Percentiles rank a stretch among this genome's conserved stretches.
Conservation (phyloP, 1,140 invertebrate genomes). For the Rhagoletis zephyria region DNA sequence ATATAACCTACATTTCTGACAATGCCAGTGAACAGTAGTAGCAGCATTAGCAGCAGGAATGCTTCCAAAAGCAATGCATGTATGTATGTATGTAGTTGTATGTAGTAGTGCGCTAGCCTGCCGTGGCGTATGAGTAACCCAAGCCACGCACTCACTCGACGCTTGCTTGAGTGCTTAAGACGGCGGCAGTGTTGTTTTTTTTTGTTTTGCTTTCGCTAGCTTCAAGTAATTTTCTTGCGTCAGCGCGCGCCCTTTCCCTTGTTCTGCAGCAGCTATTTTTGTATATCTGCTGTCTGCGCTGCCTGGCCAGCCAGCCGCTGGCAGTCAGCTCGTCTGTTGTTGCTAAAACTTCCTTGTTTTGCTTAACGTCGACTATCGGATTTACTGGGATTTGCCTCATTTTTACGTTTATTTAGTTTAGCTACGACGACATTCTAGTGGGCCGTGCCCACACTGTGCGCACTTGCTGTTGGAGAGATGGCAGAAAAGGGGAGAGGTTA, state of each 20-base stretch:
- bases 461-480: too few species aligned
- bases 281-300: not conserved
- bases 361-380: slow-evolving; percentile 38
- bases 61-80: not conserved
- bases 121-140: slow-evolving; percentile 38
- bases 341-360: slow-evolving; percentile 21
- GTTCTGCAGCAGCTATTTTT: too few species aligned
- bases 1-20: slow-evolving; percentile 51
- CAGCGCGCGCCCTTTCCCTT: not conserved
- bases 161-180: slow-evolving; percentile 48
- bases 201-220: not conserved
- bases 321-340: not conserved
- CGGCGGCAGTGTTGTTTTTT: slow-evolving; percentile 28
- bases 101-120: not conserved
- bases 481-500: not conserved
- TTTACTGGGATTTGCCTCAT: slow-evolving; percentile 29
- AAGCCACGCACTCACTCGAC: not conserved
- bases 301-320: not conserved
- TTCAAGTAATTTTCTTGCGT: slow-evolving; percentile 45
- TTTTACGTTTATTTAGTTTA: slow-evolving; percentile 47
- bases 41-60: slow-evolving; percentile 15
- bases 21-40: slow-evolving; percentile 32
- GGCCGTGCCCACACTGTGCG: too few species aligned
- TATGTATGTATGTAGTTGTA: not conserved
- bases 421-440: not conserved